Evolutionary conservation across 2,888 invertebrate species (phyloP), one percentile per base, ranked within the genome.

Genomic region (Orthosia cruda): DNA sequence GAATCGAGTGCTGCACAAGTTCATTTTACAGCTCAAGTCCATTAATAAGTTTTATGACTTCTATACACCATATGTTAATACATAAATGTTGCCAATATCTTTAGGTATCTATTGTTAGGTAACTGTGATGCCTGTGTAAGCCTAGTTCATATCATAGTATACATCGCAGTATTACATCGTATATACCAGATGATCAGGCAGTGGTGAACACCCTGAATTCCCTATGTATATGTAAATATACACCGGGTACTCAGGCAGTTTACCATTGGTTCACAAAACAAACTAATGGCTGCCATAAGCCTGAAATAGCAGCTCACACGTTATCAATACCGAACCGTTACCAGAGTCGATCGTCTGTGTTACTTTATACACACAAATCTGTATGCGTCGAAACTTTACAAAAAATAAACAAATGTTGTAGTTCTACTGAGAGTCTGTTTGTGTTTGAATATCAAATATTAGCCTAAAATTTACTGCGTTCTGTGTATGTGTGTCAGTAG

Each of bases 281-380:
- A 84, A 67, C 58, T 55, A 65, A 72, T 64, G 54, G 73, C 66
- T 59, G 61, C 77, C 74, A 74, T 59, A 70, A 74, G 64, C 81
- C 73, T 77, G 26, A 76, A 80, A 85, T 78, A 83, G 61, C 78
- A 68, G 69, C 65, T 55, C 69, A n/a, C 66, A 55, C 58, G 64
- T 69, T 71, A 74, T 74, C 79, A 59, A 70, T 64, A 55, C 73
- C 32, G 32, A 16, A 32, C 61, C 55, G 52, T 62, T 79, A 65
- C 65, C 49, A 20, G 16, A 68, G 12, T 55, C 52, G 45, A 72
- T 72, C n/a, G 72, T 45, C 52, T 66, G 57, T 71, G 77, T 65
- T 65, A 65, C 57, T 54, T 61, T 65, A 61, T 55, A n/a, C 32
- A 52, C 47, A 76, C 67, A 85, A 81, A 70, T 74, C 50, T 58